Evolutionary conservation across 2,113 vertebrate species (phyloP).

Genomic region (Monopterus albus): DNA sequence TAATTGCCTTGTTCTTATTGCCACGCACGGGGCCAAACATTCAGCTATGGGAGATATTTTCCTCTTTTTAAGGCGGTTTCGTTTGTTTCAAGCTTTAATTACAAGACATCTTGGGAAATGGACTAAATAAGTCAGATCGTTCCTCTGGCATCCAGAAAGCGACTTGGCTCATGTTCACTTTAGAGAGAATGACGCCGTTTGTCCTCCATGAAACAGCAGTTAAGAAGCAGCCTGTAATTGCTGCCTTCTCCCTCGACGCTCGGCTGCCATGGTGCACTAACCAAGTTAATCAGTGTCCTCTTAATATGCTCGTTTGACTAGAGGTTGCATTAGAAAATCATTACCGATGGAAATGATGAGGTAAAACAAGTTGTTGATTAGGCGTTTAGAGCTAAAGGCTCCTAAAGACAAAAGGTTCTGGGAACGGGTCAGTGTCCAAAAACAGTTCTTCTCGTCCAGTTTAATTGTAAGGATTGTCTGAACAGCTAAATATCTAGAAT

Average conservation of each 20-base stretch:
- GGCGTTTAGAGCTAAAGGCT: conserved; percentile 82
- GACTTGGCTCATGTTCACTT: neutral
- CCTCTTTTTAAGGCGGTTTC: no score
- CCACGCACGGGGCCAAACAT: no score
- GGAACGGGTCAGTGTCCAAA: neutral
- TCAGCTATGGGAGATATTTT: no score
- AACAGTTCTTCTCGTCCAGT: neutral
- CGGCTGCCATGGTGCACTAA: conserved; percentile 56
- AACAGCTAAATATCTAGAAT: neutral
- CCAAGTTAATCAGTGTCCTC: conserved; percentile 77
- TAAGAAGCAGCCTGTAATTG: conserved; percentile 2
- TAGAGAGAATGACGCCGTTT: neutral
- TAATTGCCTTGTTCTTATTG: no score
- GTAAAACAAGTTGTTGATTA: conserved; percentile 84
- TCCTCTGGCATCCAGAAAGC: neutral
- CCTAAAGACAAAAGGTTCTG: conserved; percentile 53
- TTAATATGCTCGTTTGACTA: conserved; percentile 69
- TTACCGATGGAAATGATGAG: conserved; percentile 82
- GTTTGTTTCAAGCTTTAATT: no score
- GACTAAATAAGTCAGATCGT: neutral
- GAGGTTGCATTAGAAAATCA: conserved; percentile 84
- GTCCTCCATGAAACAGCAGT: conserved; percentile 16
- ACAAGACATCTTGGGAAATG: neutral
- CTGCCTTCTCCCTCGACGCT: conserved; percentile 32
- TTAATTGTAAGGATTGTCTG: neutral